Base-by-base conservation (phyloP, 2,888 invertebrate genomes). In the Lepidochrysops patricia region DNA sequence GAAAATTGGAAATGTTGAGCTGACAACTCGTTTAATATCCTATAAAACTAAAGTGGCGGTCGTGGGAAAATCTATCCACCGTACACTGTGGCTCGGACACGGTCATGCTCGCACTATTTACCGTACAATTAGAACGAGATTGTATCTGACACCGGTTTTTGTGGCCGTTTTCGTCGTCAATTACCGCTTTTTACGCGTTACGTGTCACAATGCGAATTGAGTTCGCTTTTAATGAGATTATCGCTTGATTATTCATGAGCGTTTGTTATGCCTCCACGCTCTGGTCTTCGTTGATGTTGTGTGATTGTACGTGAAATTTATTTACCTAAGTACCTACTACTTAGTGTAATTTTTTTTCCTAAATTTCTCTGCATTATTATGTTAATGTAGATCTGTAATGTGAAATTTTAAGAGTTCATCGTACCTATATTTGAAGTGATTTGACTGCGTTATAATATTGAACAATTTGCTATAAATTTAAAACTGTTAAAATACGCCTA, bases 101-200 rank as follows among this genome's bases (percentile, higher is more conserved):
- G 54, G 54, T 54, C 54, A 54, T 54, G 54, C 54, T 29, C 29
- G 54, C 29, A 54, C 54, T 32, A 9, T 54, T 54, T 54, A 29
- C 54, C 29, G 54, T 19, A 54, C 54, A 54, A 54, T 54, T 54
- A 54, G 13, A 27, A 6, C 54, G 19, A 54, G 54, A 54, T 54
- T 54, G 54, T 32, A 54, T 54, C 54, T 15, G 32, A 54, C 54
- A 32, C 32, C 15, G 19, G 43, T 43, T 43, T 43, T 43, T 43
- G 37, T 43, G 19, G 6, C 32, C 32, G 32, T n/a, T n/a, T 34
- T n/a, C 43, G 43, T 9, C 19, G 43, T 43, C 43, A 23, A 43
- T 43, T 23, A 43, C 43, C 43, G 43, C 43, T 43, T 43, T 43
- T 43, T 43, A 9, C 37, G n/a, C n/a, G 15, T 43, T 43, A 43